Percentiles rank a stretch among this genome's conserved stretches.
Conservation (phyloP, 2,888 invertebrate species). For the Lasioglossum vierecki region DNA sequence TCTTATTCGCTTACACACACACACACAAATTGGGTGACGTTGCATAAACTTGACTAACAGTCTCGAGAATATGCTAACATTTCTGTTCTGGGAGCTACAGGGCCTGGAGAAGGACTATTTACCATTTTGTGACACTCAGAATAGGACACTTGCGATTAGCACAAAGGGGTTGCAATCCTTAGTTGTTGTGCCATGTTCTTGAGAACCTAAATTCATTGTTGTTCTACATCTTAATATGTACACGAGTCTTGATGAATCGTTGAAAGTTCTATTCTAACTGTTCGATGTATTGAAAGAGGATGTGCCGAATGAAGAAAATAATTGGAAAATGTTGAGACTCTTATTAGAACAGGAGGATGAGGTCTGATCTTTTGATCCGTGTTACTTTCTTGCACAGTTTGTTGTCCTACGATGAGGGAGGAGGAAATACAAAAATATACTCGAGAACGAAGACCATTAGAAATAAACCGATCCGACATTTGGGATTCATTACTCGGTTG, state of each 20-base stretch:
- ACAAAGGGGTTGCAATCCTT: neutral
- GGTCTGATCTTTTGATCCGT: neutral
- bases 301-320: neutral
- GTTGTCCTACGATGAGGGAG: neutral
- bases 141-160: neutral
- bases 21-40: neutral
- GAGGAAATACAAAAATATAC: slow-evolving; percentile 16
- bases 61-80: neutral
- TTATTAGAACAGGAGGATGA: neutral
- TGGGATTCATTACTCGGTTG: slow-evolving; percentile 8
- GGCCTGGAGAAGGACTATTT: neutral
- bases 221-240: no score
- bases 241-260: neutral
- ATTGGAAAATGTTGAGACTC: neutral
- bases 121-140: neutral
- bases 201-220: neutral
- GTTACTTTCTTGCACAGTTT: slow-evolving; percentile 14
- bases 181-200: neutral
- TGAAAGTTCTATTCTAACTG: neutral
- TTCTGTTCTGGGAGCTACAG: neutral
- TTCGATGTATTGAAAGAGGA: neutral
- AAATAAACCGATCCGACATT: slow-evolving; percentile 21
- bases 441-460: neutral
- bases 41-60: neutral
- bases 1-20: neutral